A percentile compares a stretch with the other conserved stretches of the same genome.
phyloP scores from a whole-genome alignment of 37 sponge, comb jelly and placozoan species.

The Bolinopsis microptera region DNA sequence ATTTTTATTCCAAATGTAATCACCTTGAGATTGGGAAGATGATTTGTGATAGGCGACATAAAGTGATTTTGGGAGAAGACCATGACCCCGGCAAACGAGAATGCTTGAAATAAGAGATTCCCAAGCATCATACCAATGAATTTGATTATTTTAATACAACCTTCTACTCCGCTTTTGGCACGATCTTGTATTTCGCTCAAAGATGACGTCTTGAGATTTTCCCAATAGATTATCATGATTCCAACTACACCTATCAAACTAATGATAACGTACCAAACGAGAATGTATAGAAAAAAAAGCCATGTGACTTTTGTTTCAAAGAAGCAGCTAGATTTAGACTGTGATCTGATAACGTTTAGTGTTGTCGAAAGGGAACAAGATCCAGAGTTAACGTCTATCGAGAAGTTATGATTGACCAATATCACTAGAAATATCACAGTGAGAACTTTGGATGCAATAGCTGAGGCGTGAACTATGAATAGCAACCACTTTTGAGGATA shows the following conservation, averaged over 20 bases:
- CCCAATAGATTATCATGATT: not conserved
- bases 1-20: not conserved
- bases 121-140: not conserved
- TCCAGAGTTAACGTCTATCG: not conserved
- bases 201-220: not conserved
- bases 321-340: conserved; percentile 28
- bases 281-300: not conserved
- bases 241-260: not conserved
- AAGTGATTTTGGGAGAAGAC: not conserved
- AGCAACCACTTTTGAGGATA: not conserved
- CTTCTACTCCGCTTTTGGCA: too few species aligned
- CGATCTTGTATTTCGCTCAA: too few species aligned
- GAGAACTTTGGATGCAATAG: not conserved
- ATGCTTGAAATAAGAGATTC: not conserved
- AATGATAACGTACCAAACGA: not conserved
- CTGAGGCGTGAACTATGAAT: not conserved
- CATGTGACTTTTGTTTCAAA: not conserved
- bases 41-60: not conserved
- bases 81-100: not conserved
- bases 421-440: not conserved
- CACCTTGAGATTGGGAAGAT: not conserved
- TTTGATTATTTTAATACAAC: too few species aligned
- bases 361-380: not conserved
- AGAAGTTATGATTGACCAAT: not conserved
- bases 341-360: not conserved